A percentile compares a stretch with the other conserved stretches of the same genome.
These are phyloP conservation scores for Ganaspis brasiliensis DNA, from an alignment of 2,888 invertebrate species.

Conservation along the genomic window DNA sequence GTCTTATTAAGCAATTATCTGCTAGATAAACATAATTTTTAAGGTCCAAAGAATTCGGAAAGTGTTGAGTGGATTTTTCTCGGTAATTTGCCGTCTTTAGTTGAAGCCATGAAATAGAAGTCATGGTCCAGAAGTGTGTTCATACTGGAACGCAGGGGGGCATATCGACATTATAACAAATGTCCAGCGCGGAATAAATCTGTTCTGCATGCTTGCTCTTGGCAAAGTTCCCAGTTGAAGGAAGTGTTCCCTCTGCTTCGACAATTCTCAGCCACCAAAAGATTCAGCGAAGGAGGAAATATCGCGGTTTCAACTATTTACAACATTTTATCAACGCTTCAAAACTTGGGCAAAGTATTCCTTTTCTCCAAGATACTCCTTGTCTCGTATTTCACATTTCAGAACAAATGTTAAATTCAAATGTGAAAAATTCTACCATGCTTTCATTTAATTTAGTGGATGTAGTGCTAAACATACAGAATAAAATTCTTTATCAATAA, in stretches of 20 bases:
- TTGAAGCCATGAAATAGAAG: constrained; percentile 3
- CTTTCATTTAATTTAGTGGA: not conserved
- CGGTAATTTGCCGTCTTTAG: constrained; percentile 4
- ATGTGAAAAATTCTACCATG: not conserved
- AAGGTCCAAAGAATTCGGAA: not conserved
- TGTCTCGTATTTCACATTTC: not conserved
- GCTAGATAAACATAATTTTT: constrained; percentile 8
- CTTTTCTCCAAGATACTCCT: not conserved
- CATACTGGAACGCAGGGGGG: constrained; percentile 12
- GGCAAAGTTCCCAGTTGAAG: constrained; percentile 63
- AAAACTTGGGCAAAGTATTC: not conserved
- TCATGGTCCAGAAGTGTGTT: not conserved
- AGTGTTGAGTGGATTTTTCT: constrained; percentile 23
- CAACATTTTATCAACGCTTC: not conserved
- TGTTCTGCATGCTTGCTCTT: constrained; percentile 68
- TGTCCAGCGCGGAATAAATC: constrained; percentile 63
- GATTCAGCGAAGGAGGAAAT: constrained; percentile 19
- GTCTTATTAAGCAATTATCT: constrained; percentile 19
- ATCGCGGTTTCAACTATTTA: constrained; percentile 29
- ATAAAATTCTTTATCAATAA: too few species aligned
- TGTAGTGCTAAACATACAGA: too few species aligned
- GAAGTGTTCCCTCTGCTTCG: constrained; percentile 60
- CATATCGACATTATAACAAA: constrained; percentile 35
- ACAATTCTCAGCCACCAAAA: constrained; percentile 38
- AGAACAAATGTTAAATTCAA: not conserved